Base-by-base conservation (phyloP, 2,113 vertebrate species). In the Macquaria australasica region DNA sequence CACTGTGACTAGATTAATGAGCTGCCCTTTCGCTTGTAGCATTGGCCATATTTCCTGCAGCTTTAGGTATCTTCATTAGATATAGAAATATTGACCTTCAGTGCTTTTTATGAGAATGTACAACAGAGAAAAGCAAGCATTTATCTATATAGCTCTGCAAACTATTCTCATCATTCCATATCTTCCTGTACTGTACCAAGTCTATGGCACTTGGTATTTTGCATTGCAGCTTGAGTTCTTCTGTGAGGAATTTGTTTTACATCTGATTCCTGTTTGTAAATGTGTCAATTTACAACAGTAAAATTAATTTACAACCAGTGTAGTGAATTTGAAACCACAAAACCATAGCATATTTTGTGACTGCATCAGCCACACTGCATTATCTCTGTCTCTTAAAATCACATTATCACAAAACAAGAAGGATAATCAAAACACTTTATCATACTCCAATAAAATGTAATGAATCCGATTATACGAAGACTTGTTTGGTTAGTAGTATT, bases 31-130 rank as follows among this genome's bases (percentile, higher is more conserved):
- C 91, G 87, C 88, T 78, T 83, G 84, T 81, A 95, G 92, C 94
- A 77, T 91, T 67, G 89, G 85, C 94, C 90, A 96, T 96, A 95
- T 96, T 96, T 96, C 89, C 91, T 87, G 83, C 89, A 86, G 92
- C 91, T 91, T 92, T 89, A 89, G 92, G 93, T 94, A 94, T 96
- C 94, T 95, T 95, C 95, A 95, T 96, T 96, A 95, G 94, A 91
- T 91, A 89, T 88, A 95, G 95, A 95, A 94, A 96, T 95, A 94
- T 95, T 96, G 95, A 96, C 96, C 95, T 96, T 96, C 94, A 93
- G 84, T 84, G 89, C 89, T 90, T 94, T 94, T 95, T 94, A 96
- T 96, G 94, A 96, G 93, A 94, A 96, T 94, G 85, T 95, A 96
- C 96, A 93, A 89, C 88, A 87, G 74, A 78, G 82, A 89, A 95